These are phyloP conservation scores for Cynoglossus semilaevis DNA, from an alignment of 2,113 vertebrate species.

Conservation along the genomic window DNA sequence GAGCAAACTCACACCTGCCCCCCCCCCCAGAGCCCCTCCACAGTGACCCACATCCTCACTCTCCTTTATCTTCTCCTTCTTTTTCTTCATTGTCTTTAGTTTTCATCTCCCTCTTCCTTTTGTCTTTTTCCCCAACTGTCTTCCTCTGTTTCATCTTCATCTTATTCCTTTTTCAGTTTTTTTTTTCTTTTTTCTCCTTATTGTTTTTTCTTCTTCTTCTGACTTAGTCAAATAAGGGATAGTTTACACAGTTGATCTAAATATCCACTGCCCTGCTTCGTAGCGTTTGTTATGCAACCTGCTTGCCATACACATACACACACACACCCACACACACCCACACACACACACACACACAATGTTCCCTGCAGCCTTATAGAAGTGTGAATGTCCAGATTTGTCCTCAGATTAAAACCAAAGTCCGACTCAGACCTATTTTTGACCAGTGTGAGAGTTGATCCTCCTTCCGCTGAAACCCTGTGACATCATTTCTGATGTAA, in stretches of 20 bases:
- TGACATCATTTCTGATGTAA: slow-evolving; percentile 43
- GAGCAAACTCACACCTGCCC: no score
- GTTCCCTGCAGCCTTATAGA: not conserved
- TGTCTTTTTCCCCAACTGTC: no score
- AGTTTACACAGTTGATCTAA: slow-evolving; percentile 59
- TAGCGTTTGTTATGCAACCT: slow-evolving; percentile 69
- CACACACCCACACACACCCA: no score
- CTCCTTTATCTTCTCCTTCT: no score
- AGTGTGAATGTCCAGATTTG: slow-evolving; percentile 15
- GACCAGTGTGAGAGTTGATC: slow-evolving; percentile 8
- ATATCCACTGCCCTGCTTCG: slow-evolving; percentile 73
- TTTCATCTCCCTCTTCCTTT: no score
- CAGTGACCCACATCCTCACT: no score
- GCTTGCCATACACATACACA: slow-evolving; percentile 47
- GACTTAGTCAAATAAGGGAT: slow-evolving; percentile 66
- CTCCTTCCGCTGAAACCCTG: slow-evolving; percentile 26
- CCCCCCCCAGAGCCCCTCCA: no score
- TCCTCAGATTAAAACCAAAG: slow-evolving; percentile 24
- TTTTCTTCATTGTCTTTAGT: no score
- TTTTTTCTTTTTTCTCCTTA: slow-evolving; percentile 55
- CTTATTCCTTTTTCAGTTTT: slow-evolving; percentile 65
- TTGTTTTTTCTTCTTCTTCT: slow-evolving; percentile 60
- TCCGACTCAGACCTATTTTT: slow-evolving; percentile 31
- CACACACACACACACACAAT: no score
- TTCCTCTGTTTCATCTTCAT: slow-evolving; percentile 29